Percentiles rank a stretch among this genome's conserved stretches.
phyloP scores from a whole-genome alignment of 2,888 invertebrate species.

The Standfussiana lucernea region DNA sequence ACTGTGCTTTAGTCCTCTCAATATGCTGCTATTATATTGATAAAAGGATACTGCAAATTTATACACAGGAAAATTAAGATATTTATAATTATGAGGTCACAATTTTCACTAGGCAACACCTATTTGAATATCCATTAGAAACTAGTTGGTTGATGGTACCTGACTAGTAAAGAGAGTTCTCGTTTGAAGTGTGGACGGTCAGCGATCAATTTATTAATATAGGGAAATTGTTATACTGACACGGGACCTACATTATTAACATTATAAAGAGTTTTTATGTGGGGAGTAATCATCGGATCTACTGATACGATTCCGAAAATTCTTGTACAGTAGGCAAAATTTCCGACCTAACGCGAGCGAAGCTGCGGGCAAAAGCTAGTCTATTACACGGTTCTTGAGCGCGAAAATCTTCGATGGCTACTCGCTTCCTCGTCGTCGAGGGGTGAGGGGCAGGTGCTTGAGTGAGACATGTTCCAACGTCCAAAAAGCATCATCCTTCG shows the following conservation, averaged over 20 bases:
- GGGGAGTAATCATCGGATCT: neutral
- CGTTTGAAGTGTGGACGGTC: neutral
- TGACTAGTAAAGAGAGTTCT: neutral
- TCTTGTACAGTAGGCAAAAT: neutral
- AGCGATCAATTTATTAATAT: neutral
- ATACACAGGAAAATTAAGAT: neutral
- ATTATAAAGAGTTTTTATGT: neutral
- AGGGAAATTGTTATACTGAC: neutral
- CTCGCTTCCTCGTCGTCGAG: neutral
- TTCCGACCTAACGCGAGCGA: neutral
- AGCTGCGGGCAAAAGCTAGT: neutral
- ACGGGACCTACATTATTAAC: neutral
- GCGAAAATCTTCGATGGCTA: neutral
- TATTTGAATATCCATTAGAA: neutral
- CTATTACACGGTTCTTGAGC: neutral
- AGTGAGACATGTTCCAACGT: slow-evolving; percentile 10
- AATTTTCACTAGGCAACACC: too few species aligned
- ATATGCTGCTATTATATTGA: neutral
- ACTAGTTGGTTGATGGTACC: neutral
- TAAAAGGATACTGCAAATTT: neutral
- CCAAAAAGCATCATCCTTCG: neutral
- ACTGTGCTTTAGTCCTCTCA: neutral
- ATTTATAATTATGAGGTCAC: too few species aligned
- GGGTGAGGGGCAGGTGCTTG: neutral
- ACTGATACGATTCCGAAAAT: neutral